Base-by-base conservation (phyloP, 1,140 invertebrate species). In the Bursaphelenchus mucronatus region DNA sequence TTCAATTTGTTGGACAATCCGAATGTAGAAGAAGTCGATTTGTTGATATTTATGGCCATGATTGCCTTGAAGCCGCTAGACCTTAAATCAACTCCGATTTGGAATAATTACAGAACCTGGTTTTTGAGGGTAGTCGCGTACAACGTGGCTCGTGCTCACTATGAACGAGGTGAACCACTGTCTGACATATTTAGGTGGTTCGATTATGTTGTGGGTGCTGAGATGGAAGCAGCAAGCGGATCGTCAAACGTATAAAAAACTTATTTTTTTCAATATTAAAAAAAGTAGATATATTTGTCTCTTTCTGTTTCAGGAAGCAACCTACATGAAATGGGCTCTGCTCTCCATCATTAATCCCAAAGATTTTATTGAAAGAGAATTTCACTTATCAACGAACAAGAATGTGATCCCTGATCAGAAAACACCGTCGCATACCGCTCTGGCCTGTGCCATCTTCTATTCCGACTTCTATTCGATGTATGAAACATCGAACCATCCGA, bases 281-380 rank as follows among this genome's bases (percentile, higher is more conserved):
- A 54, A 54, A 8, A n/a, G 15, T 8, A 53, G 17, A n/a, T 54
- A 15, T 15, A 50, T 50, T 19, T 50, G 15, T 1, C 49, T 50
- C 49, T 17, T 59, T 59, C 40, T 11, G 11, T 59, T 59, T n/a
- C 39, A 59, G 57, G 57, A 59, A 50, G 40, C 13, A n/a, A 44
- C 57, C 4, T 59, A 59, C 57, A 44, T 59, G 13, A 13, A 39
- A 11, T 59, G 57, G 57, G 57, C 21, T n/a, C 3, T 39, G 15
- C 41, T 59, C 1, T 39, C 57, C 10, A 59, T 59, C 1, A 59
- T 59, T 1, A 13, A 59, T 39, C 10, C 57, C 44, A 59, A 59
- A 39, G 44, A 59, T 44, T 59, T 59, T 44, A 59, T 59, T 50
- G 57, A 59, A 50, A 39, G 57, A 50, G 57, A 59, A 9, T 59